phyloP scores from a whole-genome alignment of 1,140 invertebrate genomes.

The Lepeophtheirus salmonis region DNA sequence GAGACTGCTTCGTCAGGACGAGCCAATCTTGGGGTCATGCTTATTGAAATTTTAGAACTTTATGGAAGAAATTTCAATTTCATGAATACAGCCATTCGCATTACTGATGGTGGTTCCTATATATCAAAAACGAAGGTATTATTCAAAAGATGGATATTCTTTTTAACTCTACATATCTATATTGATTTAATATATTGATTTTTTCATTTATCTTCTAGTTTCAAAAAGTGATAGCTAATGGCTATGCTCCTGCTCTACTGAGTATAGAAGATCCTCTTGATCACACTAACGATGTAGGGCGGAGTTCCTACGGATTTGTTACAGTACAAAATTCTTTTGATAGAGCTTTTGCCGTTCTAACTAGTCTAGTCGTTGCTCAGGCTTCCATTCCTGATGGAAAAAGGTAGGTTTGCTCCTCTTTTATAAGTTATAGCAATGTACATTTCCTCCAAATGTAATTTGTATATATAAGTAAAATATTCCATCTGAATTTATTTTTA shows the following conservation, averaged over 20 bases:
- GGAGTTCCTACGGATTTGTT: constrained; percentile 73
- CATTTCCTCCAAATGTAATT: background rate
- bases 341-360: constrained; percentile 67
- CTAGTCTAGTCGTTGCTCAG: background rate
- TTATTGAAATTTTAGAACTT: constrained; percentile 93
- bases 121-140: constrained; percentile 75
- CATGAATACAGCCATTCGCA: constrained; percentile 75
- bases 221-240: constrained; percentile 76
- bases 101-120: constrained; percentile 82
- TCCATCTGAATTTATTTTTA: background rate
- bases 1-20: constrained; percentile 33
- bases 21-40: constrained; percentile 71
- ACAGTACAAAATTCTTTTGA: constrained; percentile 88
- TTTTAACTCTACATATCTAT: background rate
- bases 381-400: background rate
- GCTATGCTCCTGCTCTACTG: constrained; percentile 55
- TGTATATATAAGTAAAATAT: background rate
- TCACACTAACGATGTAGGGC: constrained; percentile 83
- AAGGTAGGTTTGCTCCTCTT: no score
- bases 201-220: constrained; percentile 15
- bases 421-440: no score
- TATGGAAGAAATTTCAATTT: constrained; percentile 95
- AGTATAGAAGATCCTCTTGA: constrained; percentile 93
- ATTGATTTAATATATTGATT: background rate
- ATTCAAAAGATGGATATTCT: background rate